These are phyloP conservation scores for Entomobrya proxima DNA, from an alignment of 2,888 invertebrate genomes.

Conservation along the genomic window DNA sequence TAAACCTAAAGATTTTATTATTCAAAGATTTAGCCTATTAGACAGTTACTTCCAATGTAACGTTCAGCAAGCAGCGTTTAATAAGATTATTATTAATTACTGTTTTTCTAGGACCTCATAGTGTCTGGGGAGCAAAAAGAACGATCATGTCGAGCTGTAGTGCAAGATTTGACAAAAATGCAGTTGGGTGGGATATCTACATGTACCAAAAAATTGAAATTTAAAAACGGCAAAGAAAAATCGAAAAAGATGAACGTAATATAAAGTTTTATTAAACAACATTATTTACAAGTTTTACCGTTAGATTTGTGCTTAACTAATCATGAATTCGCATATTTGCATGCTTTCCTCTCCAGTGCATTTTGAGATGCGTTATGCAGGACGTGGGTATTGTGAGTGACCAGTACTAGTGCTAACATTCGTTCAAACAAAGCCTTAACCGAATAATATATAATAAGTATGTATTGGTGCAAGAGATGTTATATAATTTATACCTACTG, in stretches of 20 bases:
- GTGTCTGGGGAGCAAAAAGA: constrained; percentile 27
- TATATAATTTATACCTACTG: neutral
- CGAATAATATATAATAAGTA: too few relatives aligned
- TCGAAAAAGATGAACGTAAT: constrained; percentile 60
- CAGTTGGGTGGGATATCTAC: constrained; percentile 46
- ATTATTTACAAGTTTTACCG: too few relatives aligned
- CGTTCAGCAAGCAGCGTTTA: too few relatives aligned
- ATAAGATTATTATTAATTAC: too few relatives aligned
- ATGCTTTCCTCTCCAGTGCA: constrained; percentile 34
- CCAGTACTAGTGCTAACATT: neutral
- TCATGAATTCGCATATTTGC: neutral
- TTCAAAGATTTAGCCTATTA: too few relatives aligned
- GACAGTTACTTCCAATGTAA: too few relatives aligned
- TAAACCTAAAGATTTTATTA: too few relatives aligned
- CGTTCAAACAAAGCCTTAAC: too few relatives aligned
- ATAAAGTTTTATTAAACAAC: too few relatives aligned
- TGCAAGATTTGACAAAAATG: constrained; percentile 51
- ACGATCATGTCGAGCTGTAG: constrained; percentile 24
- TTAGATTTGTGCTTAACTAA: neutral
- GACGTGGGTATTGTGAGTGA: constrained; percentile 46
- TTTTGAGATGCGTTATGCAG: constrained; percentile 58
- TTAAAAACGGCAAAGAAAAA: constrained; percentile 61
- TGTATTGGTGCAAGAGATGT: too few relatives aligned
- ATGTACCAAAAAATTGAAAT: constrained; percentile 54
- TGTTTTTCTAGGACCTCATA: constrained; percentile 24